A percentile compares a stretch with the other conserved stretches of the same genome.
Evolutionary conservation across 2,113 vertebrate species (phyloP).

Genomic region (Machaerirhynchus nigripectus): DNA sequence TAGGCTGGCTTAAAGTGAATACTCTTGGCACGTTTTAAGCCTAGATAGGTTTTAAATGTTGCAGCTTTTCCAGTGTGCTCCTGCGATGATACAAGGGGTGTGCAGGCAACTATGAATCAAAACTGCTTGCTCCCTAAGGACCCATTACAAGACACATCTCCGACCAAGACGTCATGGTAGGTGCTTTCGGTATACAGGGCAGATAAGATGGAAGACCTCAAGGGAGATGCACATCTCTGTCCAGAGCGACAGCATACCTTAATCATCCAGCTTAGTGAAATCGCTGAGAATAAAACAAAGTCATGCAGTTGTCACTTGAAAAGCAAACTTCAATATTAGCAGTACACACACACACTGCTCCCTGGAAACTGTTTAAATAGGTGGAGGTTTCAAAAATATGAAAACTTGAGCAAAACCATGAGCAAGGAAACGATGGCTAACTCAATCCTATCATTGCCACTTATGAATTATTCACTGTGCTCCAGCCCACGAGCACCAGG

Average conservation of each 20-base stretch:
- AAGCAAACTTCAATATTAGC: neutral
- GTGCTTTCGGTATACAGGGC: neutral
- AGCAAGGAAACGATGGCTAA: neutral
- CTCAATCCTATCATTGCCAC: neutral
- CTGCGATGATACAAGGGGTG: fast-evolving
- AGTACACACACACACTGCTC: neutral
- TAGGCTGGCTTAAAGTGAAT: neutral
- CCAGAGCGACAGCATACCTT: neutral
- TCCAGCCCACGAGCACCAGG: fast-evolving
- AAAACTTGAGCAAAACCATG: neutral
- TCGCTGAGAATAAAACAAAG: neutral
- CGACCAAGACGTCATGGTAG: neutral
- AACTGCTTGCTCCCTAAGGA: neutral
- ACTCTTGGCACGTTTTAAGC: neutral
- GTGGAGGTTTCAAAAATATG: neutral
- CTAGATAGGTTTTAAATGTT: neutral
- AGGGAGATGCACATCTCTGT: conserved; percentile 26
- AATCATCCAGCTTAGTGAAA: neutral
- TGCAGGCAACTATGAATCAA: neutral
- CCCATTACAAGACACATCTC: neutral
- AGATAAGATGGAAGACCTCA: neutral
- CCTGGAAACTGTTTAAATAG: neutral
- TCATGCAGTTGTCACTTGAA: neutral
- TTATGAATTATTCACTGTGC: neutral
- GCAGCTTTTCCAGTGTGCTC: neutral